These are phyloP conservation scores for Rousettus madagascariensis DNA, from an alignment of 2,797 vertebrate genomes.

Conservation along the genomic window DNA sequence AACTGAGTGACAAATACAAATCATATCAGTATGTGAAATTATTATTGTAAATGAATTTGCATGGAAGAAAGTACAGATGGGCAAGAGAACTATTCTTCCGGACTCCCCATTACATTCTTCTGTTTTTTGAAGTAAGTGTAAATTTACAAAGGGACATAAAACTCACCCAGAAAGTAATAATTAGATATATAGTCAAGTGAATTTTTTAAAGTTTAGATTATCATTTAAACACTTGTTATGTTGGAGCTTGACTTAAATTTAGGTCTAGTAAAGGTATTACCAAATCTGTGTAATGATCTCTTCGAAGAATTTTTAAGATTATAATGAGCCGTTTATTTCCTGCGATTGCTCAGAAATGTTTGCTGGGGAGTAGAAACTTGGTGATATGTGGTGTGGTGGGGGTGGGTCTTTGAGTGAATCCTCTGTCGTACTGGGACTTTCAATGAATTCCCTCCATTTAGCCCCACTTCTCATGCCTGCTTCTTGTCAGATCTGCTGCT, in stretches of 20 bases:
- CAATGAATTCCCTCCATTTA: neutral
- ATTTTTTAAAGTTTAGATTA: neutral
- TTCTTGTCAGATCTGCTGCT: neutral
- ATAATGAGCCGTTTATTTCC: neutral
- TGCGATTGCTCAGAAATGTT: neutral
- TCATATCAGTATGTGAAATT: neutral
- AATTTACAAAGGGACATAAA: neutral
- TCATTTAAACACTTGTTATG: neutral
- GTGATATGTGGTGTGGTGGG: rapidly evolving
- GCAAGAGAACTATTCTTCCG: neutral
- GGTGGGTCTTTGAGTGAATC: neutral
- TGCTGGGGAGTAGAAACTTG: neutral
- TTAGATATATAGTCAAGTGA: neutral
- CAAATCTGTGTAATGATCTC: neutral
- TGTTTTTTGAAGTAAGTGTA: neutral
- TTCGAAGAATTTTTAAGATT: neutral
- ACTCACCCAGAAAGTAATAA: neutral
- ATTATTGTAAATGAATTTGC: neutral
- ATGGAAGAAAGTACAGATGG: neutral
- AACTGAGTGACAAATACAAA: neutral
- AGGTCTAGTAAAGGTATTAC: neutral
- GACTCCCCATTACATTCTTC: neutral
- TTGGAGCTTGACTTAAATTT: neutral
- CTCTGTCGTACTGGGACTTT: neutral
- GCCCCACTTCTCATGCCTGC: neutral